Evolutionary conservation across 2,888 invertebrate species (phyloP), one percentile per base, ranked within the genome.

Genomic region (Andrena trimmerana): DNA sequence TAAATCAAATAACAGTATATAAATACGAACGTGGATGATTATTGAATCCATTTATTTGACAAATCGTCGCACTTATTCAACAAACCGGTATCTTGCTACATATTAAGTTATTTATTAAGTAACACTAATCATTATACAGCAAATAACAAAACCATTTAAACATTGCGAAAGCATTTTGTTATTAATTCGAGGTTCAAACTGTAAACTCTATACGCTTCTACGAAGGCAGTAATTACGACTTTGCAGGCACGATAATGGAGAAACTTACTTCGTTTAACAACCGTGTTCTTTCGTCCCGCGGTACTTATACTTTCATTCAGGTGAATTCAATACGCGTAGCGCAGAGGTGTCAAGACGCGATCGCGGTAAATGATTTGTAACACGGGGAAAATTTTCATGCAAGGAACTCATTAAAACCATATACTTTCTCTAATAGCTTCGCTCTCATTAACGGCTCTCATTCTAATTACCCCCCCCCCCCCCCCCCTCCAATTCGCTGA

Each of bases 371-470:
- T 71, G 71, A 80, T 67, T 80, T 66, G 29, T 59, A 71, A 65
- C 69, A 20, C 29, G 50, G 27, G 48, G 48, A 65, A 78, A 82
- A 74, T 74, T 54, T 74, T 63, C 74, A 36, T 77, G 65, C 65
- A 42, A 50, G 31, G 8, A 74, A 74, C 52, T 83, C 71, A 63
- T 82, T 78, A 72, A 72, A 72, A 59, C n/a, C 36, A 60, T 36
- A 7, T 57, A 68, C 57, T 81, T 82, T 81, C 72, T 72, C 81
- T 27, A 27, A 57, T 31, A n/a, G 16, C 31, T 48, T 72, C 8
- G n/a, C 60, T 72, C 36, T 42, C 29, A 36, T 72, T 67, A 42
- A 42, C 42, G 42, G n/a, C 66, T 72, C 36, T 42, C 29, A n/a
- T 72, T 67, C 20, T 52, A 6, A 52, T 52, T 52, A 52, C 7